Evolutionary conservation across 53 echinoderm and acorn worm species (phyloP).

Genomic region (Paracentrotus lividus): DNA sequence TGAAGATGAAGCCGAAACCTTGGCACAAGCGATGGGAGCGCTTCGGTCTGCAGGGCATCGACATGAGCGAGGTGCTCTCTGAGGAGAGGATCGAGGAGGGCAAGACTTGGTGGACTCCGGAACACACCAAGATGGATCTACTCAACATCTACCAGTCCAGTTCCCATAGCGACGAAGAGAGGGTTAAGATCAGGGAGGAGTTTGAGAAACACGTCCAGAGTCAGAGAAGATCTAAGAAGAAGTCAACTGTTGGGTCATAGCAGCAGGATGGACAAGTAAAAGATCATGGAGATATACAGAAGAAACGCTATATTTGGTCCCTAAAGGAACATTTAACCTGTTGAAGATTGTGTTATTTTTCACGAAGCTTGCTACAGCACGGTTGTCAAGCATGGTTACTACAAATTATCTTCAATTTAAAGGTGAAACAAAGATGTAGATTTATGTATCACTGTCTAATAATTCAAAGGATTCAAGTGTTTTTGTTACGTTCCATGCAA

Average conservation of each 20-base stretch:
- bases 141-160: constrained; percentile 76
- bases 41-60: constrained; percentile 81
- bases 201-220: constrained; percentile 80
- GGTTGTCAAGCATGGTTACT: too few relatives aligned
- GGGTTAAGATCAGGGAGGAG: constrained; percentile 77
- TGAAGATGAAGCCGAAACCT: constrained; percentile 94
- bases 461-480: too few relatives aligned
- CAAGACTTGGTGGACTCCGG: constrained; percentile 75
- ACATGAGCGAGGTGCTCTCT: constrained; percentile 75
- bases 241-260: constrained; percentile 39
- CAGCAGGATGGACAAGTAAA: not conserved
- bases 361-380: too few relatives aligned
- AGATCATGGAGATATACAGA: not conserved
- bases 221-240: constrained; percentile 52
- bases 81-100: constrained; percentile 77
- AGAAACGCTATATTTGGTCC: too few relatives aligned
- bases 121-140: constrained; percentile 85
- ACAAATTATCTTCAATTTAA: too few relatives aligned
- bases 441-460: too few relatives aligned
- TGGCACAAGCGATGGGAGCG: constrained; percentile 95
- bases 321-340: too few relatives aligned
- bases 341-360: too few relatives aligned
- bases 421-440: too few relatives aligned
- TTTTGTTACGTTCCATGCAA: too few relatives aligned
- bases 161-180: constrained; percentile 76